Percentiles rank a stretch among this genome's conserved stretches.
Conservation (phyloP, 2,113 vertebrate species). For the Tachysurus fulvidraco region DNA sequence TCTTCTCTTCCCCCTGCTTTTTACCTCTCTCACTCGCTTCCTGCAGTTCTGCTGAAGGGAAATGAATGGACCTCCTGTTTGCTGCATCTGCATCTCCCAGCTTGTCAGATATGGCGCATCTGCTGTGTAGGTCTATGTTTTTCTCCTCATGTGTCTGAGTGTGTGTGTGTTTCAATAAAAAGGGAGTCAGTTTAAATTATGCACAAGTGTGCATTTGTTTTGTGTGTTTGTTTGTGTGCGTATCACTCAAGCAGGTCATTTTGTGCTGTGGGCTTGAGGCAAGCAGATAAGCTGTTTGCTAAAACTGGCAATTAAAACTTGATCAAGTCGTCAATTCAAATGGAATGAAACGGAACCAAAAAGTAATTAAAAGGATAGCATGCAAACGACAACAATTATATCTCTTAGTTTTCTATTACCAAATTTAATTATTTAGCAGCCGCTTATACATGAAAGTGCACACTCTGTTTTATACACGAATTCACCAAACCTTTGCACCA, state of each 20-base stretch:
- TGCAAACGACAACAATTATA: conserved; percentile 75
- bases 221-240: conserved; percentile 42
- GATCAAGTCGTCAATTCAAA: conserved; percentile 76
- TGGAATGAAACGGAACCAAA: conserved; percentile 80
- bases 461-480: conserved; percentile 18
- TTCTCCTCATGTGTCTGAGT: conserved; percentile 23
- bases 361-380: conserved; percentile 78
- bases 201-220: conserved; percentile 22
- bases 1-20: conserved; percentile 35
- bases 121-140: conserved; percentile 48
- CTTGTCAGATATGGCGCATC: conserved; percentile 63
- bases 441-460: conserved; percentile 56
- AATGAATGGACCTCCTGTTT: conserved; percentile 67
- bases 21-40: conserved; percentile 32
- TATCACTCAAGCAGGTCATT: conserved; percentile 70
- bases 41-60: conserved; percentile 62
- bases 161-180: conserved; percentile 16
- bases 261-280: conserved; percentile 67
- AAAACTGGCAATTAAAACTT: conserved; percentile 78
- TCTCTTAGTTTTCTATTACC: conserved; percentile 74
- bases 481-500: conserved; percentile 3
- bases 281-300: conserved; percentile 75
- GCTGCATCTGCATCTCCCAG: conserved; percentile 64
- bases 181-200: conserved; percentile 33
- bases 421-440: conserved; percentile 72